Percentiles rank a stretch among this genome's conserved stretches.
Evolutionary conservation across 1,140 invertebrate species (phyloP).

Genomic region (Drosophila lacteicornis): DNA sequence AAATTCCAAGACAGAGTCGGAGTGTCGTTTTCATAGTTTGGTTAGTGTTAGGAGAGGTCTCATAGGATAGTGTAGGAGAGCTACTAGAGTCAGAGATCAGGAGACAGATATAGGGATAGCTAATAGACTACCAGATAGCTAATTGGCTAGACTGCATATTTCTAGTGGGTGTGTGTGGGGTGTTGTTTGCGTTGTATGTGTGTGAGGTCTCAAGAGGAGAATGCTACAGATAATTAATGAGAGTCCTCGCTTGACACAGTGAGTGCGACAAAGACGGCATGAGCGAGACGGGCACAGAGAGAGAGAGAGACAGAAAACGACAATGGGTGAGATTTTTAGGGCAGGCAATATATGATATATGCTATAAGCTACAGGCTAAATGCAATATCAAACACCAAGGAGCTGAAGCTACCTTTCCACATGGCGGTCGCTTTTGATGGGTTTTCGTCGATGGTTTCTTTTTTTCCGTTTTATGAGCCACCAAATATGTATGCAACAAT

Average conservation of each 20-base stretch:
- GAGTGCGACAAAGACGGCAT: conserved; percentile 27
- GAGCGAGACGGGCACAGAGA: conserved; percentile 19
- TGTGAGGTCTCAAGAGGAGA: conserved; percentile 20
- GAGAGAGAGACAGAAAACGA: conserved; percentile 17
- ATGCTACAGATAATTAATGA: conserved; percentile 47
- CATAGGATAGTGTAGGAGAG: conserved; percentile 40
- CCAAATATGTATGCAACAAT: conserved; percentile 69
- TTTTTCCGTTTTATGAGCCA: conserved; percentile 42
- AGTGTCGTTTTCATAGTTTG: conserved; percentile 56
- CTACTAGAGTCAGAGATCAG: conserved; percentile 15
- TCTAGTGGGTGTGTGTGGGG: conserved; percentile 36
- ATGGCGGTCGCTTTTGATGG: conserved; percentile 38
- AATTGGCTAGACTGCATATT: conserved; percentile 23
- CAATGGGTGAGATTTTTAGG: conserved; percentile 23
- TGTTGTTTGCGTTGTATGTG: conserved; percentile 63
- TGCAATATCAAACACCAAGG: conserved; percentile 79
- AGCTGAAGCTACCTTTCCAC: conserved; percentile 51
- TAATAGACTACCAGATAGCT: conserved; percentile 38
- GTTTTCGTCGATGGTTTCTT: conserved; percentile 29
- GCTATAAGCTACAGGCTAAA: conserved; percentile 15
- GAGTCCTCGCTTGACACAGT: conserved; percentile 16
- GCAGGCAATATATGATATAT: conserved; percentile 38
- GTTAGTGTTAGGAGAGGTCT: conserved; percentile 61
- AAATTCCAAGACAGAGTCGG: conserved; percentile 73
- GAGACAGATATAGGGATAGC: conserved; percentile 33